Conservation (phyloP, 1,140 invertebrate species). For the Neelides sp. region DNA sequence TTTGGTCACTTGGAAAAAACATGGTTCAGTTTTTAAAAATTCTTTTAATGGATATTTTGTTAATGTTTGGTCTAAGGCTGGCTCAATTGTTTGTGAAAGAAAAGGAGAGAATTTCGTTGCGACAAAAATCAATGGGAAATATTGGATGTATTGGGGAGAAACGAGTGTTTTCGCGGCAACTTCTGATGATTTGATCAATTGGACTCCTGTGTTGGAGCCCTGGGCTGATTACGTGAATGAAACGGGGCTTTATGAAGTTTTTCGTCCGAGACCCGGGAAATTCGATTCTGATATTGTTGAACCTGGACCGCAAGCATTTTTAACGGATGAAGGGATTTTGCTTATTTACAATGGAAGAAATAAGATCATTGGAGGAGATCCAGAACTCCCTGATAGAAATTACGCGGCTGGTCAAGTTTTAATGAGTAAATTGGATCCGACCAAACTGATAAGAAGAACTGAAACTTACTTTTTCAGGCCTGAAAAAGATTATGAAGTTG, state of each 20-base stretch:
- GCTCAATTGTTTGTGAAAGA: slow-evolving; percentile 2
- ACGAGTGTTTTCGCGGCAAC: slow-evolving; percentile 1
- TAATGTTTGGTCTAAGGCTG: slow-evolving; percentile 3
- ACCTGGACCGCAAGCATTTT: slow-evolving; percentile 4
- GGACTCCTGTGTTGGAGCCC: not conserved
- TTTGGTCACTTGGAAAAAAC: slow-evolving; percentile 1
- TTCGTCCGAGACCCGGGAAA: not conserved
- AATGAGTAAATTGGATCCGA: not conserved
- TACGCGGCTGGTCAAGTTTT: slow-evolving; percentile 7
- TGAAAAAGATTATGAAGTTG: slow-evolving; percentile 7
- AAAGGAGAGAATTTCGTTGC: not conserved
- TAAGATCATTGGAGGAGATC: not conserved
- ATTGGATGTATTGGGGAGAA: slow-evolving; percentile 9
- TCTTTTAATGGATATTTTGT: not conserved
- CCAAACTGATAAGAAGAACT: not conserved
- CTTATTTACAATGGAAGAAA: slow-evolving; percentile 9
- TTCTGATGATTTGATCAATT: slow-evolving; percentile 7
- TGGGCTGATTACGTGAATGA: not conserved
- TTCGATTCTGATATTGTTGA: slow-evolving; percentile 3
- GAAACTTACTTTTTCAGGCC: slow-evolving; percentile 9
- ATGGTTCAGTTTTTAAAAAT: not conserved
- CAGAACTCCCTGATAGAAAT: not conserved
- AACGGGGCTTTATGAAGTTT: not conserved
- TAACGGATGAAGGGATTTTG: not conserved
- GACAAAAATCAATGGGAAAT: slow-evolving; percentile 3